Evolutionary conservation across 1,140 invertebrate genomes (phyloP), one percentile per base, ranked within the genome.

Genomic region (Drosophila oshimai): DNA sequence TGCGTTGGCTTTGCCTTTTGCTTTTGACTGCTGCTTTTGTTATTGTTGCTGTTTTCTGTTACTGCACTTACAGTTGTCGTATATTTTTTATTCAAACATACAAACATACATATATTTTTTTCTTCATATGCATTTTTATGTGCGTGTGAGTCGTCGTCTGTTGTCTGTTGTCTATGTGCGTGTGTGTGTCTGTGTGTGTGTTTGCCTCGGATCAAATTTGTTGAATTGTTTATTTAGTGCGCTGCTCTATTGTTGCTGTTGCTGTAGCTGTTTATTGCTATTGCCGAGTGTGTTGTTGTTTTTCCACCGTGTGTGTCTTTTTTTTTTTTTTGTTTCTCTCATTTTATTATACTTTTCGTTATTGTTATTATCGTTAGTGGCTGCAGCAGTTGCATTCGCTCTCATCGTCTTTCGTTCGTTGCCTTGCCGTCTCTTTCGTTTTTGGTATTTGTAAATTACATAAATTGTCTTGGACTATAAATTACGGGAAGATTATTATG

Each of bases 151-250:
- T 65, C 65, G 78, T 69, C 61, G 74, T 79, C 60, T 26, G 22
- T 44, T 41, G 75, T 68, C 65, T 53, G 50, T 57, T 44, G 45
- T 39, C 12, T 65, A 7, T 68, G 29, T 58, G 37, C 73, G 31
- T 42, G 10, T 54, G 34, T 47, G n/a, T 65, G 36, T 67, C 6
- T 60, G 31, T 79, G 50, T 67, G 29, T 72, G 60, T 64, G 79
- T 58, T 83, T 74, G 75, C 79, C 69, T 89, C 72, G 79, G 84
- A 89, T 89, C 86, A 89, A 89, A 89, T 89, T 86, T 89, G 74
- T 89, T 86, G 86, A 89, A 89, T 89, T 89, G 84, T 89, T 89
- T 89, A 89, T 89, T 89, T 89, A 88, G 77, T 87, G 71, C 71
- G 81, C 53, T 71, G 74, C 31, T 37, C 22, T 41, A 67, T 61